phyloP scores from a whole-genome alignment of 30 jellyfish, hydroid and myxozoan species.

The Hydractinia symbiolongicarpus region DNA sequence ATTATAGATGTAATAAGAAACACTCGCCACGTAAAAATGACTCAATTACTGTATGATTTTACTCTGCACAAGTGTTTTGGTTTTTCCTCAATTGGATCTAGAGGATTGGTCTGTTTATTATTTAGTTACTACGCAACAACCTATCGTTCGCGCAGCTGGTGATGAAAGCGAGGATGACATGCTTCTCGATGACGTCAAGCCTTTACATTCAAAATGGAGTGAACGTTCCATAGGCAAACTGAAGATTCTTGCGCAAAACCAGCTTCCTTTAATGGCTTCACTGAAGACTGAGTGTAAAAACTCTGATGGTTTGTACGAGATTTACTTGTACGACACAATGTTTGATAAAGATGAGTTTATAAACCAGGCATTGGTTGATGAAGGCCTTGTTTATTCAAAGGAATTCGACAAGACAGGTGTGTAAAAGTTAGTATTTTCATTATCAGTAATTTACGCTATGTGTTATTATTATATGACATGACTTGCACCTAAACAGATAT shows the following conservation, averaged over 20 bases:
- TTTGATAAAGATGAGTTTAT: conserved; percentile 52
- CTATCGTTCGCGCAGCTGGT: conserved; percentile 45
- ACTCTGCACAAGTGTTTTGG: too few relatives aligned
- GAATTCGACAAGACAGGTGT: conserved; percentile 46
- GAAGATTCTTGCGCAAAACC: conserved; percentile 45
- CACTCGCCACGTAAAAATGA: too few relatives aligned
- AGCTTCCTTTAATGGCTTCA: conserved; percentile 62
- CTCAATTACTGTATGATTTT: too few relatives aligned
- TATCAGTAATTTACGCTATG: too few relatives aligned
- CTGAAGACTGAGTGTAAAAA: conserved; percentile 33
- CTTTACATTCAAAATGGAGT: conserved; percentile 1
- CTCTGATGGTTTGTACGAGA: conserved; percentile 48
- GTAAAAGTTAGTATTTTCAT: not conserved
- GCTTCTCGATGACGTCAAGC: not conserved
- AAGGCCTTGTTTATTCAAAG: conserved; percentile 55
- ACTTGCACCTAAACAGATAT: too few relatives aligned
- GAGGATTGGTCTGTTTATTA: not conserved
- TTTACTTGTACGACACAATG: conserved; percentile 73
- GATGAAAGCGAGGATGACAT: conserved; percentile 38
- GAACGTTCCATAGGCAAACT: conserved; percentile 16
- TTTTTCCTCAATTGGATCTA: too few relatives aligned
- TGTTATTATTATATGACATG: too few relatives aligned
- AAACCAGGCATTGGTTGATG: conserved; percentile 68
- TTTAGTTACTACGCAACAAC: conserved; percentile 7
- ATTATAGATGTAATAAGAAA: too few relatives aligned